phyloP scores from a whole-genome alignment of 2,888 invertebrate species.

The Epinotia nisella region DNA sequence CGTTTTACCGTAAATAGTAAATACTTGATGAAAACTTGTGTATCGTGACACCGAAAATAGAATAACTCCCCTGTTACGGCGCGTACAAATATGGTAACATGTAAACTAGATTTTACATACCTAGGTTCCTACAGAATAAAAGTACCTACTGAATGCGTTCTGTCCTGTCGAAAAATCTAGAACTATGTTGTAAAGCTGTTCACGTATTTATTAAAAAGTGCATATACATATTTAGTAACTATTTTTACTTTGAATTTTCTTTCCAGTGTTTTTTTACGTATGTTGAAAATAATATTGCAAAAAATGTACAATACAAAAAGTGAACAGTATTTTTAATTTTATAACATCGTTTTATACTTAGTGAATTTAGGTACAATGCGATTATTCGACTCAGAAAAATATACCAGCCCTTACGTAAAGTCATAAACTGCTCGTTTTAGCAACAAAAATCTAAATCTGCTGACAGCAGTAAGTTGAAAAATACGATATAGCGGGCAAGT shows the following conservation, averaged over 20 bases:
- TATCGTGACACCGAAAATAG: conserved; percentile 60
- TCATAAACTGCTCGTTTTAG: background rate
- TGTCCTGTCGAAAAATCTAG: background rate
- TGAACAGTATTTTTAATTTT: too few species aligned
- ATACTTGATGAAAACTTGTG: conserved; percentile 58
- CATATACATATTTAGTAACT: too few species aligned
- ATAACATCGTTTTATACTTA: too few species aligned
- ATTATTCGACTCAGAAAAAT: too few species aligned
- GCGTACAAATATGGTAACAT: conserved; percentile 35
- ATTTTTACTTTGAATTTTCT: too few species aligned
- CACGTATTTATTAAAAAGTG: too few species aligned
- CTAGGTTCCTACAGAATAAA: background rate
- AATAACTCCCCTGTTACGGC: conserved; percentile 38
- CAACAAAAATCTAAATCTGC: background rate
- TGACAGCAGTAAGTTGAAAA: background rate
- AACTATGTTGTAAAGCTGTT: too few species aligned
- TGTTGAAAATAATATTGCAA: too few species aligned
- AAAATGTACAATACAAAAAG: too few species aligned
- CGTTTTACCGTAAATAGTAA: conserved; percentile 52
- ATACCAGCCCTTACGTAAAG: too few species aligned
- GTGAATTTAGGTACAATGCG: too few species aligned
- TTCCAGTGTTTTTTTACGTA: too few species aligned
- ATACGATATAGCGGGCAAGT: conserved; percentile 1
- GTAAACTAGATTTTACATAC: background rate
- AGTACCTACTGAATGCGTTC: background rate